Conservation (phyloP, 2,888 invertebrate genomes). For the Agrotis ipsilon region DNA sequence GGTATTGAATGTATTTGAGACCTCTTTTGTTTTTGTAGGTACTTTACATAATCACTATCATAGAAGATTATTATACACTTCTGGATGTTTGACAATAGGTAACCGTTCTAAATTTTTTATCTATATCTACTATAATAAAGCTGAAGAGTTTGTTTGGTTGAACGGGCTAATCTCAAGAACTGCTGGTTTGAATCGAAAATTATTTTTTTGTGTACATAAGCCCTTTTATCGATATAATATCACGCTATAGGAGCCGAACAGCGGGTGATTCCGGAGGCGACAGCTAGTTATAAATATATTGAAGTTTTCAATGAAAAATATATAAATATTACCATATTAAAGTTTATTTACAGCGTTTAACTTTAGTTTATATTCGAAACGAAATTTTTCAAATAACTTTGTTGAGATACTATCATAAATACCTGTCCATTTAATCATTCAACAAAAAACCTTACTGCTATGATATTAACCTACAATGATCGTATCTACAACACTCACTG, state of each 20-base stretch:
- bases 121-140: no score
- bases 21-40: background rate
- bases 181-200: no score
- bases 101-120: background rate
- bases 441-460: slow-evolving; percentile 50
- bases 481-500: slow-evolving; percentile 51
- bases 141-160: no score
- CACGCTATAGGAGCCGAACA: no score
- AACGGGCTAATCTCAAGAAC: no score
- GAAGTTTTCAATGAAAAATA: no score
- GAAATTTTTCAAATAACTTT: slow-evolving; percentile 9
- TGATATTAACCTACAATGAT: slow-evolving; percentile 61
- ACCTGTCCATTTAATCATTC: slow-evolving; percentile 22
- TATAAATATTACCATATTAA: no score
- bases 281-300: no score
- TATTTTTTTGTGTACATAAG: no score
- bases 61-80: background rate
- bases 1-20: slow-evolving; percentile 7
- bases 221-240: no score
- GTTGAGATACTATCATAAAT: slow-evolving; percentile 25
- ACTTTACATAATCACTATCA: background rate
- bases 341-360: no score
- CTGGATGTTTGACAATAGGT: background rate
- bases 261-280: no score
- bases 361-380: slow-evolving; percentile 1